phyloP scores from a whole-genome alignment of 2,113 vertebrate species.

The Chitala chitala region DNA sequence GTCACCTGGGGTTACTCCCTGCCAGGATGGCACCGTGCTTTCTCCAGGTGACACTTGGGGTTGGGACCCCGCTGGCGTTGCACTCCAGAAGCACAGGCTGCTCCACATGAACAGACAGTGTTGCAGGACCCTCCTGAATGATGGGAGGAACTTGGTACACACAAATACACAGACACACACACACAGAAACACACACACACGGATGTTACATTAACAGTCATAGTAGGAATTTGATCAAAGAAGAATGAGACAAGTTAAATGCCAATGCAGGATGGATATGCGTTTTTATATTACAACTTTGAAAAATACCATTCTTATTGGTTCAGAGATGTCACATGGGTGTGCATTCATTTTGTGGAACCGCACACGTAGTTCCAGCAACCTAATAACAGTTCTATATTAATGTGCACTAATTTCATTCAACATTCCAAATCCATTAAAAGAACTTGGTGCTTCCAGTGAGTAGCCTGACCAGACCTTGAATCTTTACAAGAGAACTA shows the following conservation, averaged over 20 bases:
- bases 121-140: conserved; percentile 66
- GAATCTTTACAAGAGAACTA: background rate
- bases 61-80: conserved; percentile 72
- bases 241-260: background rate
- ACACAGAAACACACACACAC: conserved; percentile 7
- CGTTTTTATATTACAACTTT: background rate
- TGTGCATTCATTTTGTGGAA: no score
- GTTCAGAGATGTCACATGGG: no score
- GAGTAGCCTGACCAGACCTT: background rate
- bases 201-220: background rate
- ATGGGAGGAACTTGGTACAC: conserved; percentile 74
- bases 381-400: no score
- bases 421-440: no score
- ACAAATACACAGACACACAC: conserved; percentile 16
- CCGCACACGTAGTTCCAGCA: no score
- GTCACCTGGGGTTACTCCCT: conserved; percentile 68
- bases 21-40: conserved; percentile 80
- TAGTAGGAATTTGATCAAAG: no score
- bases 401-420: no score
- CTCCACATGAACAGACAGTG: conserved; percentile 60
- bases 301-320: no score
- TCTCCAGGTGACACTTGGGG: conserved; percentile 84
- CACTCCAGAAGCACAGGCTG: conserved; percentile 72
- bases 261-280: background rate
- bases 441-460: no score